Percentiles rank a stretch among this genome's conserved stretches.
Conservation (phyloP, 2,113 vertebrate genomes). For the Festucalex cinctus region DNA sequence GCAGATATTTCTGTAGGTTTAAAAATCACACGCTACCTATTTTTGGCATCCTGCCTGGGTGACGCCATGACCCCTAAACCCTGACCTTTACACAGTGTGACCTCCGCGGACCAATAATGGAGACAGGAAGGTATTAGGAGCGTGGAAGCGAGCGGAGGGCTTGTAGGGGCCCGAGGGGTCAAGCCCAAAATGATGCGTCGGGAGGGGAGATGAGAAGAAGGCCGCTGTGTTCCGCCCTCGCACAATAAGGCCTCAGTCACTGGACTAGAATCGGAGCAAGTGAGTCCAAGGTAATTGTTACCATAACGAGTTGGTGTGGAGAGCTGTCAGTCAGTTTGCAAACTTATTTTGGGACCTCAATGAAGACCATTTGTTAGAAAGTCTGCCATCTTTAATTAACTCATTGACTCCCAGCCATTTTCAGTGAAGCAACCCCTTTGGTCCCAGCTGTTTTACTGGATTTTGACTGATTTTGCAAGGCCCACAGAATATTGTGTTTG, state of each 20-base stretch:
- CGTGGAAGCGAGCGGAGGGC: slow-evolving; percentile 43
- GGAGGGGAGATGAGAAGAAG: slow-evolving; percentile 38
- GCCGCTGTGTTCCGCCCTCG: slow-evolving; percentile 40
- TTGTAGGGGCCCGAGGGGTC: slow-evolving; percentile 50
- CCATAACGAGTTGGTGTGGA: slow-evolving; percentile 69
- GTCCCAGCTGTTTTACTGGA: too few species aligned
- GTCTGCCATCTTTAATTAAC: slow-evolving; percentile 7
- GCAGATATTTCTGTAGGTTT: slow-evolving; percentile 41
- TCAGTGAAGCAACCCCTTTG: too few species aligned
- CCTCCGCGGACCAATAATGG: slow-evolving; percentile 57
- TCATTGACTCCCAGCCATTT: too few species aligned
- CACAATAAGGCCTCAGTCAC: slow-evolving; percentile 68
- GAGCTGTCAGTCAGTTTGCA: slow-evolving; percentile 23
- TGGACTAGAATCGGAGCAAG: slow-evolving; percentile 54
- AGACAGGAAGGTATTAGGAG: slow-evolving; percentile 72
- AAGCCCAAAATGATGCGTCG: slow-evolving; percentile 62
- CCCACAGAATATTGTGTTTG: too few species aligned
- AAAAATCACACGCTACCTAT: slow-evolving; percentile 62
- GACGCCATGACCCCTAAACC: slow-evolving; percentile 56
- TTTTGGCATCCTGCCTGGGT: slow-evolving; percentile 53
- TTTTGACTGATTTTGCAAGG: too few species aligned
- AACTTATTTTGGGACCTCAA: slow-evolving; percentile 24
- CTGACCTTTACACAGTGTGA: slow-evolving; percentile 65
- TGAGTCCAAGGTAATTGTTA: slow-evolving; percentile 67
- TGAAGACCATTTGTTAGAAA: slow-evolving; percentile 13